Conservation (phyloP, 1,140 invertebrate species). For the Hyles euphorbiae region DNA sequence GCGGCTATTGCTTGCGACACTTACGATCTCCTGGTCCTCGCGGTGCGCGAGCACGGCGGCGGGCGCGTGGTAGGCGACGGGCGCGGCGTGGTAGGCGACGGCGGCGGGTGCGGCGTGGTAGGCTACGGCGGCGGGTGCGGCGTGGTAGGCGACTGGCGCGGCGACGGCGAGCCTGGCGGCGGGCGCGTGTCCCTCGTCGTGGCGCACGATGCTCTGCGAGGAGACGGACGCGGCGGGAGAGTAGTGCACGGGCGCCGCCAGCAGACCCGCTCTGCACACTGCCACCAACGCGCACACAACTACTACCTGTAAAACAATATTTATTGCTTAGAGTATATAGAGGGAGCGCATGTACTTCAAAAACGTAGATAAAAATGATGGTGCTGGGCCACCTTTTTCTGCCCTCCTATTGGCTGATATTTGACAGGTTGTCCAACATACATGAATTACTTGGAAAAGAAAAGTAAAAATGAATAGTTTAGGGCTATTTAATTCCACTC, state of each 20-base stretch:
- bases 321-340: background rate
- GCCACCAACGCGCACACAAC: conserved; percentile 44
- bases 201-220: conserved; percentile 51
- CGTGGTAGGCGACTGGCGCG: conserved; percentile 60
- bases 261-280: conserved; percentile 42
- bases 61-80: conserved; percentile 65
- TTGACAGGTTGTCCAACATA: no score
- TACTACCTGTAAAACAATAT: conserved; percentile 34
- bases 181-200: conserved; percentile 45
- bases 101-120: conserved; percentile 37
- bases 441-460: no score
- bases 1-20: background rate
- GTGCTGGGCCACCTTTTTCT: no score
- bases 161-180: conserved; percentile 61
- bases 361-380: no score
- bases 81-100: conserved; percentile 63
- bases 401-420: no score
- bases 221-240: conserved; percentile 45
- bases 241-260: conserved; percentile 41
- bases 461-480: no score
- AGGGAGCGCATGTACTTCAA: background rate
- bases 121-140: conserved; percentile 47
- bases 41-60: conserved; percentile 36
- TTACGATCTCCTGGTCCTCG: conserved; percentile 16
- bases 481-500: no score